Evolutionary conservation across 2,797 vertebrate genomes (phyloP).

Genomic region (Pempheris klunzingeri): DNA sequence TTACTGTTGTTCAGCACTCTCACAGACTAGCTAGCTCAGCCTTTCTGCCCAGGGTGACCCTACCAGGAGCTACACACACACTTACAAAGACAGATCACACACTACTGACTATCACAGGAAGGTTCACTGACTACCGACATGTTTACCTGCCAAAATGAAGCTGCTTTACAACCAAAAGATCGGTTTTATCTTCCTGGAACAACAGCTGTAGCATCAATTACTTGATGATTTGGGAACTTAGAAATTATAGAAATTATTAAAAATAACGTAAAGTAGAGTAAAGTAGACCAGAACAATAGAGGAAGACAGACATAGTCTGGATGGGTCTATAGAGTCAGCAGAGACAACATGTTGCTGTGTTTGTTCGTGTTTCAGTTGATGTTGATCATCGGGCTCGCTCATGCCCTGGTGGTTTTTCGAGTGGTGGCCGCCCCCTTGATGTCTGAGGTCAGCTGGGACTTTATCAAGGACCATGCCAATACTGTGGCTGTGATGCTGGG

Average conservation of each 20-base stretch:
- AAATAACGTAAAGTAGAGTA: neutral
- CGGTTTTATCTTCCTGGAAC: neutral
- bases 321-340: neutral
- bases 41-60: no score
- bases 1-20: no score
- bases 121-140: neutral
- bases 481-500: slow-evolving; percentile 86
- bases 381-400: slow-evolving; percentile 90
- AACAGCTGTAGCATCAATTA: neutral
- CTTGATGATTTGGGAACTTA: neutral
- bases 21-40: no score
- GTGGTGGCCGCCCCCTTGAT: slow-evolving; percentile 85
- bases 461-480: slow-evolving; percentile 85
- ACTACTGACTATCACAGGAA: neutral
- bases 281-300: neutral
- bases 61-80: neutral
- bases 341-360: neutral
- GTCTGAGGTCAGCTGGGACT: slow-evolving; percentile 63
- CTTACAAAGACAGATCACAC: neutral
- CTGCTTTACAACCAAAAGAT: neutral
- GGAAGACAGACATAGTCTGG: neutral
- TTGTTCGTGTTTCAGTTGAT: slow-evolving; percentile 61
- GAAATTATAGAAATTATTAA: neutral
- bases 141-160: neutral
- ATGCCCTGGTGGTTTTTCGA: slow-evolving; percentile 90